Percentiles rank a stretch among this genome's conserved stretches.
phyloP scores from a whole-genome alignment of 2,113 vertebrate species.

The Corydoras sp. region DNA sequence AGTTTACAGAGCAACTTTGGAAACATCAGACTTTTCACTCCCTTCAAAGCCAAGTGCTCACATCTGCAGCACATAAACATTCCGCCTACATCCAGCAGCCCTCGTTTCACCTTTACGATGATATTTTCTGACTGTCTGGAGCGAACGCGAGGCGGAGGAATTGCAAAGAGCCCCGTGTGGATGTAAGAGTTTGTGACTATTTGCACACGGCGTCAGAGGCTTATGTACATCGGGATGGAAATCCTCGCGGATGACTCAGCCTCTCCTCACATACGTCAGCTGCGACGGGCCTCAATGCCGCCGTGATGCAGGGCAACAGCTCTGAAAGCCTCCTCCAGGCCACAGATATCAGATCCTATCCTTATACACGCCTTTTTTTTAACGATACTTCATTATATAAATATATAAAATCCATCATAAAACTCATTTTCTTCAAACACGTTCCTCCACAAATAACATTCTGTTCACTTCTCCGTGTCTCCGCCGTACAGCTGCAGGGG shows the following conservation, averaged over 20 bases:
- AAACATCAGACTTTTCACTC: too few species aligned
- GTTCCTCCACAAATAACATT: too few species aligned
- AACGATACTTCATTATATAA: too few species aligned
- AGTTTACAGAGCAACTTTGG: too few species aligned
- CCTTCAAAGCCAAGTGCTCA: not conserved
- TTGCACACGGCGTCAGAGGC: constrained; percentile 1
- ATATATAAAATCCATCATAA: too few species aligned
- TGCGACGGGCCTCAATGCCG: constrained; percentile 15
- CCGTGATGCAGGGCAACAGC: too few species aligned
- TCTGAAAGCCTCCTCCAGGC: too few species aligned
- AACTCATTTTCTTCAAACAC: too few species aligned
- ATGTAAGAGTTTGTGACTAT: not conserved
- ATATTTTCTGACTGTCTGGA: constrained; percentile 8
- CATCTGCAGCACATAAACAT: not conserved
- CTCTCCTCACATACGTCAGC: constrained; percentile 28
- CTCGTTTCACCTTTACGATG: not conserved
- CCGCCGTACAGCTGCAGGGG: too few species aligned
- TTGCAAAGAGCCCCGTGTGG: constrained; percentile 5
- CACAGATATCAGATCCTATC: too few species aligned
- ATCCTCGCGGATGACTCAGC: constrained; percentile 32
- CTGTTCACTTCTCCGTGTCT: too few species aligned
- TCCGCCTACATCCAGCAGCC: not conserved
- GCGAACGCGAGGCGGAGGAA: not conserved
- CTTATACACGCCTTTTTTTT: too few species aligned
- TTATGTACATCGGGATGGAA: constrained; percentile 2